A percentile compares a stretch with the other conserved stretches of the same genome.
phyloP scores from a whole-genome alignment of 2,113 vertebrate genomes.

The Rhipidura dahli region DNA sequence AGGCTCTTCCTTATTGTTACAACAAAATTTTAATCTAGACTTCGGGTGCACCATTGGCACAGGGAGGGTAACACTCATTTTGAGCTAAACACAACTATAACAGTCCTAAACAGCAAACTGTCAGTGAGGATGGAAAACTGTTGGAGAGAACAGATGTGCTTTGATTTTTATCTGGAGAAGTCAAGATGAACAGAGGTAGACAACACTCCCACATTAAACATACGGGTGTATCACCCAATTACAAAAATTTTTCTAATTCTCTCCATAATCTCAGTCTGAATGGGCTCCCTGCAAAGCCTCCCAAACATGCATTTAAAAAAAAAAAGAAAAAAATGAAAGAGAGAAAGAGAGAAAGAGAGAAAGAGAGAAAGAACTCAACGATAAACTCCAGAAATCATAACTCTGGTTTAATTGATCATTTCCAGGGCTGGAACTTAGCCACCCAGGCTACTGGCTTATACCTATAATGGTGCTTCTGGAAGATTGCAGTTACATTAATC shows the following conservation, averaged over 20 bases:
- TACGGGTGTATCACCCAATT: fast-evolving
- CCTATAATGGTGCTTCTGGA: slow-evolving; percentile 7
- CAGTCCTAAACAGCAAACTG: background rate
- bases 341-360: too few species aligned
- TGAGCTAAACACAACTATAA: background rate
- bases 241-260: background rate
- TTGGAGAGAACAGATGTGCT: background rate
- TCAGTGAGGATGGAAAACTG: background rate
- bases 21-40: background rate
- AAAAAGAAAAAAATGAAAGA: background rate
- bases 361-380: background rate
- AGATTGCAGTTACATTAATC: slow-evolving; percentile 48
- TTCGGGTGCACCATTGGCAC: background rate
- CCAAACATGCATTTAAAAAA: background rate
- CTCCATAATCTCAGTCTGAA: background rate
- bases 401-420: background rate
- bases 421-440: background rate
- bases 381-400: background rate
- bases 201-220: background rate
- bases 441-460: background rate
- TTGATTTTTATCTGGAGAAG: background rate
- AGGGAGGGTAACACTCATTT: background rate
- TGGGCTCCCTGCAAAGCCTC: background rate
- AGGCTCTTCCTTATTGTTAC: background rate
- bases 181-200: background rate